Evolutionary conservation across 2,888 invertebrate genomes (phyloP).

Genomic region (Priocnemis perturbator): DNA sequence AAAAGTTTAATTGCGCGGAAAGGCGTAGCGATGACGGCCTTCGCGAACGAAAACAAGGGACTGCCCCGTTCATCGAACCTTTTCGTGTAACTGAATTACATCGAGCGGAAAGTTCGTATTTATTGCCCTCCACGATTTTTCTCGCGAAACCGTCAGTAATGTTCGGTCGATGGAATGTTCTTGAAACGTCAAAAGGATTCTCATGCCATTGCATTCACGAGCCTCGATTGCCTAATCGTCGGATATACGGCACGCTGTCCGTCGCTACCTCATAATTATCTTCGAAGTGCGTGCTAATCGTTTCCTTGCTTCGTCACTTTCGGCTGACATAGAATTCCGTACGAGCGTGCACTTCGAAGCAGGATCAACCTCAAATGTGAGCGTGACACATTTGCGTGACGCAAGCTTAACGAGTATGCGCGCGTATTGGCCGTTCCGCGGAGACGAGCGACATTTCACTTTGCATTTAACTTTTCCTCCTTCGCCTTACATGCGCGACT

Average conservation of each 20-base stretch:
- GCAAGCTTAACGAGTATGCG: too few relatives aligned
- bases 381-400: too few relatives aligned
- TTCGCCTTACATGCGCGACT: background rate
- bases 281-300: too few relatives aligned
- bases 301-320: too few relatives aligned
- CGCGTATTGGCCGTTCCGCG: background rate
- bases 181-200: too few relatives aligned
- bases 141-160: too few relatives aligned
- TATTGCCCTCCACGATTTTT: background rate
- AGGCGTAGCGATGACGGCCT: slow-evolving; percentile 17
- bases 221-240: too few relatives aligned
- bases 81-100: background rate
- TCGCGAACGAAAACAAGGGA: slow-evolving; percentile 10
- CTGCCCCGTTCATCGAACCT: background rate
- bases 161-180: too few relatives aligned
- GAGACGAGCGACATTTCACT: background rate
- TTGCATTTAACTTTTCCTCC: background rate
- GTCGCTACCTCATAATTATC: too few relatives aligned
- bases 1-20: slow-evolving; percentile 21
- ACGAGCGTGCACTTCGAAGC: background rate
- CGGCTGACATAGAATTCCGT: background rate
- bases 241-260: too few relatives aligned
- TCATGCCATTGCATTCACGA: too few relatives aligned
- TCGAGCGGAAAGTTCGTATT: background rate
- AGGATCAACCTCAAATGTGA: too few relatives aligned